Base-by-base conservation (phyloP, 2,888 invertebrate genomes). In the Ormyrus thymus region DNA sequence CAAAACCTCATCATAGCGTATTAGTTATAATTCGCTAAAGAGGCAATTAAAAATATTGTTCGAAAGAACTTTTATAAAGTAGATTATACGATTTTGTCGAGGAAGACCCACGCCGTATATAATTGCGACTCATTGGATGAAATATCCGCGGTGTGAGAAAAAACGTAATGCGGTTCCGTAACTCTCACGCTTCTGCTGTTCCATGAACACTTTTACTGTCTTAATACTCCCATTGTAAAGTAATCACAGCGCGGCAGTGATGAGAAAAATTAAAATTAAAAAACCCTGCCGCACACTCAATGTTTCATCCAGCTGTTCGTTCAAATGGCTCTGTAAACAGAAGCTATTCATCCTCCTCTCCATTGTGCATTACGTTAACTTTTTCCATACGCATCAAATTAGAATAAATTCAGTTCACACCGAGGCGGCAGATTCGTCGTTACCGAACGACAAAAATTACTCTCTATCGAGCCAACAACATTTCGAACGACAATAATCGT, bases 111-210 rank as follows among this genome's bases (percentile, higher is more conserved):
- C 0, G 29, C 29, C 0, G 29, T 4, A 29, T 29, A 29, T 29
- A 29, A 29, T 29, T 29, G 29, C 46, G 9, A 56, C 15, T 73
- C 55, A 48, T 29, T 50, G 55, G 55, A 48, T 29, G 10, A 15
- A 55, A 73, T 64, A 10, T 13, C 46, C n/a, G 7, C 0, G 6
- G 46, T 58, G 65, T 65, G 65, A 74, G 65, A 74, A 74, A 65
- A 74, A 74, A 58, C 7, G 7, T 58, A 56, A 29, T 29, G n/a
- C 46, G 13, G 13, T 13, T n/a, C 56, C 48, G 9, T 51, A 15
- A 50, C 7, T 74, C 73, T 65, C 73, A 74, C 56, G 65, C 43
- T 13, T 58, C 48, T 51, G 56, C 55, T 11, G 13, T 29, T 50
- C n/a, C 58, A 13, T 9, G 48, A 11, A 48, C 50, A 74, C 62